Evolutionary conservation across 1,140 invertebrate genomes (phyloP).

Genomic region (Sycophila sp.): DNA sequence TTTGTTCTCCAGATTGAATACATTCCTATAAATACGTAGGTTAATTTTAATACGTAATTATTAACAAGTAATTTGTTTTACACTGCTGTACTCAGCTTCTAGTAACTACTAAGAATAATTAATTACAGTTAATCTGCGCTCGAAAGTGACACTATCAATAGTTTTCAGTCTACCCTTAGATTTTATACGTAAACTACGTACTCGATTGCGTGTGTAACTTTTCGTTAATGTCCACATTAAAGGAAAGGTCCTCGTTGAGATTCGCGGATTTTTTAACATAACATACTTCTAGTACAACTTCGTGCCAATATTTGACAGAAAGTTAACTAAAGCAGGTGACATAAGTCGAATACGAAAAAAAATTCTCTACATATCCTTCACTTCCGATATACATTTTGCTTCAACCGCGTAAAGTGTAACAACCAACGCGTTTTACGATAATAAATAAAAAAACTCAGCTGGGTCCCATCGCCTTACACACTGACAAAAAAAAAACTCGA

Average conservation of each 20-base stretch:
- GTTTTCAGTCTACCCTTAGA: neutral
- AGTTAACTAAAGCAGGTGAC: slow-evolving; percentile 55
- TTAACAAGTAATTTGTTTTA: slow-evolving; percentile 39
- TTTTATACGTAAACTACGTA: slow-evolving; percentile 36
- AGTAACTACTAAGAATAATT: slow-evolving; percentile 14
- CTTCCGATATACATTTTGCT: slow-evolving; percentile 16
- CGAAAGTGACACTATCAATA: neutral
- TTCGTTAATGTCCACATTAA: slow-evolving; percentile 39
- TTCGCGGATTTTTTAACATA: slow-evolving; percentile 46
- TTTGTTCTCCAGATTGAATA: slow-evolving; percentile 44
- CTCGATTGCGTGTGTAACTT: slow-evolving; percentile 35
- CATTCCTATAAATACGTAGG: slow-evolving; percentile 56
- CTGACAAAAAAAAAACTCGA: neutral
- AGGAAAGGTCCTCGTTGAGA: slow-evolving; percentile 35
- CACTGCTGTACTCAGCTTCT: slow-evolving; percentile 24
- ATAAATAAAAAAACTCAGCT: slow-evolving; percentile 5
- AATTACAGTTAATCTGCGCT: slow-evolving; percentile 26
- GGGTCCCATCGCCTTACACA: neutral
- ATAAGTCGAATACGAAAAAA: slow-evolving; percentile 43
- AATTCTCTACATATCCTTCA: slow-evolving; percentile 38
- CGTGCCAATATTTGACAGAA: slow-evolving; percentile 62
- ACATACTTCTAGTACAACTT: slow-evolving; percentile 62
- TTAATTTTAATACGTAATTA: slow-evolving; percentile 55
- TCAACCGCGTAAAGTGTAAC: neutral
- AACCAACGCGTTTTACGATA: neutral